A percentile compares a stretch with the other conserved stretches of the same genome.
These are phyloP conservation scores for Pterostichus niger DNA, from an alignment of 2,888 invertebrate genomes.

Conservation along the genomic window DNA sequence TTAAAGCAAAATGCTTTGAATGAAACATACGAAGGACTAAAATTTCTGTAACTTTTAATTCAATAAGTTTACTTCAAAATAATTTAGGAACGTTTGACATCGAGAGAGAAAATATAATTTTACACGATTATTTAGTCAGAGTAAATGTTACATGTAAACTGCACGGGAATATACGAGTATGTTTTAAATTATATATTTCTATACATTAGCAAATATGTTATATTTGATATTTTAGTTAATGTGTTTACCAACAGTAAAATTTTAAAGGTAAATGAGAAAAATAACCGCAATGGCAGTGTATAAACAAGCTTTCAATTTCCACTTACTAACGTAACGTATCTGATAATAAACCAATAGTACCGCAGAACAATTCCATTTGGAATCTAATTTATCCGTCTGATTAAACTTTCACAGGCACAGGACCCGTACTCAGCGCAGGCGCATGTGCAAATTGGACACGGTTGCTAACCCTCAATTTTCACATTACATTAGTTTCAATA, in stretches of 20 bases:
- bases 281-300: not conserved
- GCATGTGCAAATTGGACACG: not conserved
- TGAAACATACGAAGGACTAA: too few relatives aligned
- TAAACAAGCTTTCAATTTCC: conserved; percentile 39
- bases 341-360: conserved; percentile 31
- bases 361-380: conserved; percentile 25
- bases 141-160: too few relatives aligned
- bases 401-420: conserved; percentile 28
- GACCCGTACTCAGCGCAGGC: not conserved
- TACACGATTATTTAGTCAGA: too few relatives aligned
- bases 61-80: too few relatives aligned
- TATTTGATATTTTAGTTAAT: not conserved
- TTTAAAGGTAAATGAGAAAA: not conserved
- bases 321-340: conserved; percentile 3
- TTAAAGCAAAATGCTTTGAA: too few relatives aligned
- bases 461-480: not conserved
- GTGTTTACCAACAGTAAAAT: not conserved
- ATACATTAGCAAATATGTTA: not conserved
- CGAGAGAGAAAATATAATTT: too few relatives aligned
- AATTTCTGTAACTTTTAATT: too few relatives aligned
- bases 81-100: too few relatives aligned
- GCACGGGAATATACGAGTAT: too few relatives aligned
- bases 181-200: too few relatives aligned
- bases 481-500: conserved; percentile 13
- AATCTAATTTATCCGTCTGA: conserved; percentile 41